Evolutionary conservation across 2,888 invertebrate genomes (phyloP), one percentile per base, ranked within the genome.

Genomic region (Magallana nippona): DNA sequence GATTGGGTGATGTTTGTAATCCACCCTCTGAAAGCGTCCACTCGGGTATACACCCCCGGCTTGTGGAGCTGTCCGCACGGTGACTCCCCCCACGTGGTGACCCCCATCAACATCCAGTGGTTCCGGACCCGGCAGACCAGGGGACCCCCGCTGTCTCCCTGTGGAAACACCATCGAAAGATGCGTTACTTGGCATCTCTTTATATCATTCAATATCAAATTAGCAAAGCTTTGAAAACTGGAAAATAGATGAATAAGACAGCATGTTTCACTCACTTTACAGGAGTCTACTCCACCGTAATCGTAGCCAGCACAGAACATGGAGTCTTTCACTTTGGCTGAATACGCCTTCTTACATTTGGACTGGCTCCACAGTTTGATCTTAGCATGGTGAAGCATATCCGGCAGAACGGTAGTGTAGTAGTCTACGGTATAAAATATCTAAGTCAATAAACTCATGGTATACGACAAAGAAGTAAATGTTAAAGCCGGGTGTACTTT

Each of bases 141-240:
- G 0, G 93, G 93, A 11, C 93, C 92, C 10, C 94, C 94, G 79
- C 92, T 92, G 85, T 94, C 94, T 44, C 94, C 94, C 92, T 92
- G 86, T 60, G 62, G 8, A 44, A 44, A 44, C 44, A 44, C 44
- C 44, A 44, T 44, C 44, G n/a, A n/a, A 44, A 8, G 44, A 44
- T 8, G 44, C 8, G 44, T 44, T 44, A 44, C 44, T 5, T 44
- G 44, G 5, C 44, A 44, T 44, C 44, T 44, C 44, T 44, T n/a
- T 60, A 60, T 15, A 60, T 60, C 44, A 44, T 44, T 44, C 44
- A 44, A 44, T 44, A n/a, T n/a, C n/a, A 2, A 60, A 8, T n/a
- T 15, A 15, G 60, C 60, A 60, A 8, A 17, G n/a, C n/a, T 60
- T 8, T 60, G 10, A n/a, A 60, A 17, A 44, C 44, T 44, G 8